These are phyloP conservation scores for Babylonia areolata DNA, from an alignment of 1,140 invertebrate genomes.

Conservation along the genomic window DNA sequence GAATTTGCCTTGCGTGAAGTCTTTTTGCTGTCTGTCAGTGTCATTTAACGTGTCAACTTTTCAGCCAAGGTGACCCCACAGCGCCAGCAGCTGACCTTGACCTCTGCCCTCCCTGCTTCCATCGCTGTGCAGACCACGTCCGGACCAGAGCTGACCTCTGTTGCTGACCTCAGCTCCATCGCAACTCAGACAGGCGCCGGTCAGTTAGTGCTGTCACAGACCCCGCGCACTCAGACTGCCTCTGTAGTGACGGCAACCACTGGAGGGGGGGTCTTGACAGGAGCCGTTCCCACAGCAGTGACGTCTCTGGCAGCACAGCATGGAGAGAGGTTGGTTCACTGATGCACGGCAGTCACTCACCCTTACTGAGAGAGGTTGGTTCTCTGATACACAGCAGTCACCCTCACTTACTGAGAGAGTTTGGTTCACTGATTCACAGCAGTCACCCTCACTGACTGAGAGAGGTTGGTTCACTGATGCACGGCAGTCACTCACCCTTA, in stretches of 20 bases:
- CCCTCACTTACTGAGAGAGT: no score
- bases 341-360: no score
- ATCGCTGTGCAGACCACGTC: constrained; percentile 29
- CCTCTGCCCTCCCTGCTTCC: neutral
- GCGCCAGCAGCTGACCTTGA: constrained; percentile 34
- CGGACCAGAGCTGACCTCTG: constrained; percentile 19
- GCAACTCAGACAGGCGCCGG: constrained; percentile 14
- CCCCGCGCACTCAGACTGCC: constrained; percentile 23
- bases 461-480: no score
- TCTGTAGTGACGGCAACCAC: constrained; percentile 13
- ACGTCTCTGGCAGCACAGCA: constrained; percentile 22
- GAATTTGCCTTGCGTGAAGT: no score
- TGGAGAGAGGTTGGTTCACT: constrained; percentile 29
- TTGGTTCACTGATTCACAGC: no score
- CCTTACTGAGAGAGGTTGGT: no score
- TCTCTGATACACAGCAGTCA: no score
- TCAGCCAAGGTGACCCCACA: constrained; percentile 49
- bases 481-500: no score
- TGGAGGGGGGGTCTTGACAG: neutral
- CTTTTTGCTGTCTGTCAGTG: no score
- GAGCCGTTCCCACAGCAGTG: constrained; percentile 16
- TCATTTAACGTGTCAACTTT: no score
- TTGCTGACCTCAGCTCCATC: constrained; percentile 20
- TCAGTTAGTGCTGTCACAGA: constrained; percentile 41
- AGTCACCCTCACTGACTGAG: no score